phyloP scores from a whole-genome alignment of 1,140 invertebrate species.

The Trypoxylus dichotomus region DNA sequence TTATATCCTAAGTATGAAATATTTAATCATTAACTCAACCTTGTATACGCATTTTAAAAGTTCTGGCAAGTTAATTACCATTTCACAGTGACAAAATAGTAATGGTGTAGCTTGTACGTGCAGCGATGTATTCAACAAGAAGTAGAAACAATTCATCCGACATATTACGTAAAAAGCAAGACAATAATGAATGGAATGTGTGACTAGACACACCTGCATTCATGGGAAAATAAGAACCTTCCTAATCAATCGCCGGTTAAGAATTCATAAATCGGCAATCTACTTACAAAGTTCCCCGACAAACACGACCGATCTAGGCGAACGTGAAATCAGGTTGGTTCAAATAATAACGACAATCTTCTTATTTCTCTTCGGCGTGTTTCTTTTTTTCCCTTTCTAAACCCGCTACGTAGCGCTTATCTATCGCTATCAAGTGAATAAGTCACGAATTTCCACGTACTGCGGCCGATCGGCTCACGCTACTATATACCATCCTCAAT shows the following conservation, averaged over 20 bases:
- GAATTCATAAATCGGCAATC: neutral
- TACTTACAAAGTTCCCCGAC: neutral
- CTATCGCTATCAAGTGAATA: neutral
- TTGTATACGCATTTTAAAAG: too few species aligned
- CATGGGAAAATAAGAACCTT: neutral
- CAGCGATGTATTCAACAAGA: too few species aligned
- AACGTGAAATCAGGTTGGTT: neutral
- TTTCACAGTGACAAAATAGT: too few species aligned
- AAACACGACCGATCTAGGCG: neutral
- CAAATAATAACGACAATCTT: neutral
- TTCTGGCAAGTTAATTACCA: too few species aligned
- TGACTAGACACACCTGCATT: neutral
- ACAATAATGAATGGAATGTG: neutral
- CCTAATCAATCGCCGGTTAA: neutral
- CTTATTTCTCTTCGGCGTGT: neutral
- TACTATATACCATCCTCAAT: neutral
- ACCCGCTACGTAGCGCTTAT: neutral
- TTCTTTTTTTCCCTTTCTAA: neutral
- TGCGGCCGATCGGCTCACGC: neutral
- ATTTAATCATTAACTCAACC: too few species aligned
- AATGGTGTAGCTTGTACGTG: too few species aligned
- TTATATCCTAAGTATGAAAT: too few species aligned
- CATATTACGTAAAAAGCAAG: neutral
- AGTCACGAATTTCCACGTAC: neutral
- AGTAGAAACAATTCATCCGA: neutral